Base-by-base conservation (phyloP, 2,113 vertebrate genomes). In the Leucoraja erinaceus region DNA sequence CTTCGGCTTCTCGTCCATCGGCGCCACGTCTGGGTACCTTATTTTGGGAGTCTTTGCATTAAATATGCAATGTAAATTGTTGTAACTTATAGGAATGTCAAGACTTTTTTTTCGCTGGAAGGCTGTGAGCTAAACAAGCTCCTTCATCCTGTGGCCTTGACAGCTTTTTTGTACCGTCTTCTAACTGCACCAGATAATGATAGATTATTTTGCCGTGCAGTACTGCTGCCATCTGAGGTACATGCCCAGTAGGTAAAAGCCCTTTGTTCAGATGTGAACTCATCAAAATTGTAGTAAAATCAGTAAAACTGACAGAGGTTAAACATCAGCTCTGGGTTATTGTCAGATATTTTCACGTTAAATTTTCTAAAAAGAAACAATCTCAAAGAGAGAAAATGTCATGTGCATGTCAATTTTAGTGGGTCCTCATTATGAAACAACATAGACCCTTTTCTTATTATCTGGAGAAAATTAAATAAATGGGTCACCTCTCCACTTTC, bases 381-480 rank as follows among this genome's bases (percentile, higher is more conserved):
- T 79, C 56, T 61, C 16, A 10, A 5, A 59, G 33, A 79, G 77
- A 47, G 38, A 56, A 25, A 10, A 61, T 61, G 77, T 47, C 38
- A 79, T 54, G 16, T 33, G 4, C 77, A 79, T 8, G 3, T 84
- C 79, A 56, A 83, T 56, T 56, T 83, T 83, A 83, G 79, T 83
- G n/a, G 25, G 12, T 22, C 33, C 31, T 91, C 18, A 18, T 11
- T 72, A 54, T 31, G 22, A 72, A 91, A 91, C 72, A 18, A 54
- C 4, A 74, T 5, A 74, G 63, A 54, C 31, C 63, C 31, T 90
- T 90, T 68, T 12, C 22, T 88, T 72, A 54, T 91, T 91, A 54
- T 91, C 68, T 25, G 38, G 18, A 91, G 38, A 28, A 14, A 22
- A 54, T 70, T 72, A 91, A 91, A 54, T 54, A 91, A 91, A 91